Base-by-base conservation (phyloP, 1,140 invertebrate species). In the Aphelinus atriplicis region DNA sequence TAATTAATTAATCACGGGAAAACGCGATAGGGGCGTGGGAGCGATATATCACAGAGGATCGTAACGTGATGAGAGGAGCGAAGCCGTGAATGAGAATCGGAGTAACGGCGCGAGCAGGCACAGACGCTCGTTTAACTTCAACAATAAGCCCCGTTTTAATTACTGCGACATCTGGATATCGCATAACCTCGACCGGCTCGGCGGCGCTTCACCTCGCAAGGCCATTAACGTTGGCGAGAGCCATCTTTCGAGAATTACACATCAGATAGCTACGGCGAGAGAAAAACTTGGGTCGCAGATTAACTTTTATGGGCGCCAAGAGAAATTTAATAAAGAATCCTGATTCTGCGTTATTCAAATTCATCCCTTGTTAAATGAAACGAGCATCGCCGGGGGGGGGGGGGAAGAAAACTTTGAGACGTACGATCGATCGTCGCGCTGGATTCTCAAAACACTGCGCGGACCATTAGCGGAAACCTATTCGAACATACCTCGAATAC, bases 131-230 rank as follows among this genome's bases (percentile, higher is more conserved):
- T 71, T 78, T 71, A 87, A 88, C 82, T 88, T 88, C 71, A 81
- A 84, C 80, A 82, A 87, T 87, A 85, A 84, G 81, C 86, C 73
- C 71, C 75, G 78, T 86, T 88, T 88, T 88, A 88, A 88, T 88
- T 87, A 85, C 83, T 77, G 82, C 85, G 82, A 87, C 86, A 88
- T 87, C 87, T 88, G 87, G 82, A 75, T 81, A 80, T 83, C 85
- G 80, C 82, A 81, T 83, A 87, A 81, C 81, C 81, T 83, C 76
- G 76, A 71, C 70, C 79, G 26, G 26, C 26, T 26, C 26, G 26
- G 77, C 78, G 63, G 57, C 79, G 76, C 76, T 81, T 81, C 58
- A 61, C 58, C 71, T 58, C 78, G 43, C 75, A 76, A 81, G 26
- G 76, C 77, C 76, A 74, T 77, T 78, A 77, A 78, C 78, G 60